Base-by-base conservation (phyloP, 2,797 vertebrate genomes). In the Phoebastria nigripes region DNA sequence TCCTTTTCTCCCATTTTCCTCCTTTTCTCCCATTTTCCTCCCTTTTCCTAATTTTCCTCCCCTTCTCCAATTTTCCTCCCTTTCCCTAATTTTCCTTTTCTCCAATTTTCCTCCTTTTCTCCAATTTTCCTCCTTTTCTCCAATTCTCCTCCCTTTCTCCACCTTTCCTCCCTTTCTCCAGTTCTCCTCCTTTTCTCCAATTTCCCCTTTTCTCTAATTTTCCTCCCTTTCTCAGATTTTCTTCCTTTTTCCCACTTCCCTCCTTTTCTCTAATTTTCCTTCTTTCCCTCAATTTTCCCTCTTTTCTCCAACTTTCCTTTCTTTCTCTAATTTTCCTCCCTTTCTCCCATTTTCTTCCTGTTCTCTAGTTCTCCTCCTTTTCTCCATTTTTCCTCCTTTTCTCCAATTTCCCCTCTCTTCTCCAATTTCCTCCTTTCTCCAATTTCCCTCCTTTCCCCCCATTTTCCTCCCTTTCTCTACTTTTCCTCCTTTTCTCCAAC, bases 61-160 rank as follows among this genome's bases (percentile, higher is more conserved):
- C 3, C 15, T 44, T 65, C 8, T 21, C 62, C 33, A 3, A n/a
- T 19, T 47, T 24, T 12, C 52, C 11, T 11, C 5, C 62, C 26
- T 26, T 24, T n/a, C 65, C 8, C 11, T 2, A 2, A 15, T 44
- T 33, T 44, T 13, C 15, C 13, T 31, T 11, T 4, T 41, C 26
- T 47, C 35, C 12, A 5, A 4, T 4, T 49, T 29, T 10, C 79
- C 14, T 22, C 15, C 39, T 7, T 35, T 67, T 26, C 22, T 22
- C 61, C 1, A 0, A 11, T n/a, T 8, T 24, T 14, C 13, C 33
- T 39, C 20, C 19, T 11, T 6, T 17, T 26, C 37, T 20, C 35
- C 5, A 0, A 9, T 28, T 35, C 4, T 17, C 7, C 18, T 14
- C 9, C 26, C 8, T 3, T 6, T 12, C 35, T 6, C 39, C 10